Evolutionary conservation across 2,888 invertebrate species (phyloP), one percentile per base, ranked within the genome.

Genomic region (Timandra comae): DNA sequence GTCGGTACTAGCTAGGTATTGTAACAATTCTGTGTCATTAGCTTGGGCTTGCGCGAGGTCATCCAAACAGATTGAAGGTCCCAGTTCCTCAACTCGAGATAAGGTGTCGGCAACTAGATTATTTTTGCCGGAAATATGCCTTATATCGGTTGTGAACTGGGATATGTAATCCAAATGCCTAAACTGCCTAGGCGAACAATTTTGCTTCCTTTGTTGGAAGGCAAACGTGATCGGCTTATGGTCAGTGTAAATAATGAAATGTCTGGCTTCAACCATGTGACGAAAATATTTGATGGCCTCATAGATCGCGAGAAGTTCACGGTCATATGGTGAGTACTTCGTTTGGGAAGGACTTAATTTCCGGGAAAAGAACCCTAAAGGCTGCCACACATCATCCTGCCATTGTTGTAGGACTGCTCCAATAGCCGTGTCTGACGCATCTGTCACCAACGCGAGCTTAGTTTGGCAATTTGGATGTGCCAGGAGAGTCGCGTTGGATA

Each of bases 391-490:
- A 9, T 43, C 29, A 7, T 50, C 27, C 3, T 42, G 29, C 2
- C 33, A 16, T 43, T 70, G 67, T 32, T 71, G 58, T 10, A 75
- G 25, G 1, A 47, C 54, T 2, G 60, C 63, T 2, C 68, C 71
- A 7, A 68, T 49, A 3, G 66, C 54, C 2, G 24, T 35, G 27
- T 66, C 57, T 2, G 68, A 72, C 2, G 70, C 72, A 33, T 70
- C 65, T 3, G 46, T 43, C 3, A 50, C 36, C 3, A 68, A 5
- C 6, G 52, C 39, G 3, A 66, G 26, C 13, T 35, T 25, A 2
- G 57, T 52, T 19, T 49, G 27, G 3, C 30, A 13, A 6, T 41
- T 34, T 2, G 63, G 65, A 27, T 63, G 56, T 1, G 49, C 44
- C 2, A 65, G 36, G 3, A 56, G 28, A 0, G 59, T 44, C 6